Conservation (phyloP, 2,888 invertebrate genomes). For the Ormyrus nitidulus region DNA sequence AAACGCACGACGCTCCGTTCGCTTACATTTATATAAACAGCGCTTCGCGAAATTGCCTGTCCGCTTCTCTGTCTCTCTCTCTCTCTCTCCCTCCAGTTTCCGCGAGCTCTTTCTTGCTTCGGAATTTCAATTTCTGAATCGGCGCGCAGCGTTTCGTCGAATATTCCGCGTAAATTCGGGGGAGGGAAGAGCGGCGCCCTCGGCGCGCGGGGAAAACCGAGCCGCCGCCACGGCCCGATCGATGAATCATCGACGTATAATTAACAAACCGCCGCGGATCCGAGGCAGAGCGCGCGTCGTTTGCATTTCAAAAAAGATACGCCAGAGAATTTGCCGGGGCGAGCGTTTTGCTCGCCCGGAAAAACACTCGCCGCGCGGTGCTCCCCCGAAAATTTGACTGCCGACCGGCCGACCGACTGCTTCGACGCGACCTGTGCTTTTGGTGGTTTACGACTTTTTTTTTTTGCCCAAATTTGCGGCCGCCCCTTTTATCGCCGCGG, state of each 20-base stretch:
- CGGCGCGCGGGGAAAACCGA: neutral
- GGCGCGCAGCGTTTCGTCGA: neutral
- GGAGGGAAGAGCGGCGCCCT: neutral
- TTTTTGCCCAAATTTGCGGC: too few species aligned
- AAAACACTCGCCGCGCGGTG: slow-evolving; percentile 28
- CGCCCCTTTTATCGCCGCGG: too few species aligned
- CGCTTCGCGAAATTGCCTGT: too few species aligned
- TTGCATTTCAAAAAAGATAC: slow-evolving; percentile 50
- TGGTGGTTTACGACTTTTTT: too few species aligned
- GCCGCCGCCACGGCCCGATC: neutral
- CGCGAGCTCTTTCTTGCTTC: neutral
- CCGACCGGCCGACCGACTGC: too few species aligned
- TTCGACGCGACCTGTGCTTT: too few species aligned
- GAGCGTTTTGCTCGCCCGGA: slow-evolving; percentile 14
- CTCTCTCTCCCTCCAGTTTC: too few species aligned
- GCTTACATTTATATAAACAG: too few species aligned
- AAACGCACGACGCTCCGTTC: too few species aligned
- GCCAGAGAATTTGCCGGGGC: neutral
- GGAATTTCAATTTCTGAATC: slow-evolving; percentile 32
- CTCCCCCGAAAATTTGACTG: neutral
- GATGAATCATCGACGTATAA: slow-evolving; percentile 35
- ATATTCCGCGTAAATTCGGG: slow-evolving; percentile 25
- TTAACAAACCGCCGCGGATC: slow-evolving; percentile 30
- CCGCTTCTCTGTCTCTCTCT: too few species aligned
- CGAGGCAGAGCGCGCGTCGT: slow-evolving; percentile 3